These are phyloP conservation scores for Chloroceryle inda DNA, from an alignment of 2,797 vertebrate species.

Conservation along the genomic window DNA sequence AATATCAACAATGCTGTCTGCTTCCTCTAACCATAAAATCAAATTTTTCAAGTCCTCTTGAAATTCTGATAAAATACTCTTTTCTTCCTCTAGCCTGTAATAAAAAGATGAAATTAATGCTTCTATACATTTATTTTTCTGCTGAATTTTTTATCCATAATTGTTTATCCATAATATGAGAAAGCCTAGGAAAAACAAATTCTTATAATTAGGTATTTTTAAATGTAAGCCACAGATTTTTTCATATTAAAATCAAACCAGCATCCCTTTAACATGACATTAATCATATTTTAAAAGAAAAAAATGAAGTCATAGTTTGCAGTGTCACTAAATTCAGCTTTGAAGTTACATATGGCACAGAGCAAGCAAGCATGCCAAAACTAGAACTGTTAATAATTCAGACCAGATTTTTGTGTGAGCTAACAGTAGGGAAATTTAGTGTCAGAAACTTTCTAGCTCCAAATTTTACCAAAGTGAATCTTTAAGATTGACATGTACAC, in stretches of 20 bases:
- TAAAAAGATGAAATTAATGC: background rate
- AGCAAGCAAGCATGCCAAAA: background rate
- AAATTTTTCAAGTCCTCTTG: slow-evolving; percentile 89
- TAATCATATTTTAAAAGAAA: background rate
- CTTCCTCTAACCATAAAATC: slow-evolving; percentile 90
- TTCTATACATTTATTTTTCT: background rate
- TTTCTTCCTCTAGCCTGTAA: slow-evolving; percentile 88
- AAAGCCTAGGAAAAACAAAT: background rate
- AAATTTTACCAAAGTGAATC: background rate
- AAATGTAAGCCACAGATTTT: background rate
- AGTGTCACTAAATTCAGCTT: background rate
- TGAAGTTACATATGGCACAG: background rate
- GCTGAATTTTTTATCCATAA: background rate
- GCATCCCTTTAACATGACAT: background rate
- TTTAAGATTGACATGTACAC: background rate
- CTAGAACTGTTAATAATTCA: background rate
- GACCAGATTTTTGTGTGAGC: background rate
- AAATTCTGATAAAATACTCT: slow-evolving; percentile 83
- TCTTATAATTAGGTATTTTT: background rate
- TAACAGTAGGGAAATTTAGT: background rate
- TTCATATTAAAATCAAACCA: background rate
- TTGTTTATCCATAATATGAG: background rate
- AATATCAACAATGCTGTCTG: slow-evolving; percentile 77
- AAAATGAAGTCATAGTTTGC: background rate
- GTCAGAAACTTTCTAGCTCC: background rate